Evolutionary conservation across 64 coral and sea anemone genomes (phyloP).

Genomic region (Dendrophyllia cribrosa): DNA sequence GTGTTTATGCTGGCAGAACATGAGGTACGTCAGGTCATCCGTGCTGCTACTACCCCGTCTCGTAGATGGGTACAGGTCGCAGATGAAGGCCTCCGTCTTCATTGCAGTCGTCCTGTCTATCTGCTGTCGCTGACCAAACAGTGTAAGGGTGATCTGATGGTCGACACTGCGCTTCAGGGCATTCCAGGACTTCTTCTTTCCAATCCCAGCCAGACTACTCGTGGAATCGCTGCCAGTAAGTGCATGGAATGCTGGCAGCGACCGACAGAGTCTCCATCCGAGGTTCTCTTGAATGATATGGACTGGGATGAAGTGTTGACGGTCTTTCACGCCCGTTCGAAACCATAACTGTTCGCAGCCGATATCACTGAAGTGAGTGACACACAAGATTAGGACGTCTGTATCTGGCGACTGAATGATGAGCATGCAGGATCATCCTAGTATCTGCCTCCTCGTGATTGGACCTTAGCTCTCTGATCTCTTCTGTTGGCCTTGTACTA

Average conservation of each 20-base stretch:
- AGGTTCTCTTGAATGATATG: constrained; percentile 10
- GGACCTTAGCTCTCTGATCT: background rate
- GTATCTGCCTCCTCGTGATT: constrained; percentile 63
- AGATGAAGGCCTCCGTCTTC: constrained; percentile 18
- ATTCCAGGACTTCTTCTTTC: constrained; percentile 24
- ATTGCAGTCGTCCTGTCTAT: background rate
- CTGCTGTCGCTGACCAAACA: background rate
- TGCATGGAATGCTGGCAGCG: constrained; percentile 41
- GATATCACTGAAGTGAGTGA: background rate
- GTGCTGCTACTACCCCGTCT: constrained; percentile 42
- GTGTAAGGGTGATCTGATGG: background rate
- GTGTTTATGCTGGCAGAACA: constrained; percentile 62
- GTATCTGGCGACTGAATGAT: constrained; percentile 27
- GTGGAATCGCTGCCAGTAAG: constrained; percentile 23
- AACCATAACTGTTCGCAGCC: constrained; percentile 13
- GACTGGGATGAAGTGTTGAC: constrained; percentile 16
- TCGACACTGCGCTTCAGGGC: background rate
- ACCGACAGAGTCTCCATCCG: background rate
- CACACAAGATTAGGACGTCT: constrained; percentile 16
- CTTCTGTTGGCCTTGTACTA: background rate
- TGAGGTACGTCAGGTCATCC: constrained; percentile 58
- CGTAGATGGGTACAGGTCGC: constrained; percentile 37
- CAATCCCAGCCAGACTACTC: background rate
- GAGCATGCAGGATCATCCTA: constrained; percentile 44
- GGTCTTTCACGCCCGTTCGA: background rate